These are phyloP conservation scores for Tachuris rubrigastra DNA, from an alignment of 2,113 vertebrate species.

Conservation along the genomic window DNA sequence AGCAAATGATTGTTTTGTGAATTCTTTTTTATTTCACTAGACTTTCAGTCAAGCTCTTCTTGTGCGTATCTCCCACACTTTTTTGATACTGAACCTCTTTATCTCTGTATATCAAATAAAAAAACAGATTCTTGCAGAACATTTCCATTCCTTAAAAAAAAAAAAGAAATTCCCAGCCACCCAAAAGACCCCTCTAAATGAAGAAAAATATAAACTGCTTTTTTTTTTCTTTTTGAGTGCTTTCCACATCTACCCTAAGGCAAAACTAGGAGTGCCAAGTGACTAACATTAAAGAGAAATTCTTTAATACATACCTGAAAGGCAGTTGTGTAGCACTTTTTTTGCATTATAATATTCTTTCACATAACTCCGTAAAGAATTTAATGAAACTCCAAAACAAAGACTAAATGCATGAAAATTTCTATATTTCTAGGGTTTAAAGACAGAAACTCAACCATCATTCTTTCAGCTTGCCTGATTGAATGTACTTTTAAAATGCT, in stretches of 20 bases:
- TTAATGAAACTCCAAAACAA: not conserved
- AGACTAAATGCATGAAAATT: not conserved
- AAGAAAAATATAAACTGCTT: not conserved
- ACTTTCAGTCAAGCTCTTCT: not conserved
- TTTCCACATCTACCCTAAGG: not conserved
- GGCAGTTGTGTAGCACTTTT: not conserved
- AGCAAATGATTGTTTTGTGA: not conserved
- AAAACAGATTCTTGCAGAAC: not conserved
- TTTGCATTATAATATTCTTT: not conserved
- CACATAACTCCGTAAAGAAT: not conserved
- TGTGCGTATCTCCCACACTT: not conserved
- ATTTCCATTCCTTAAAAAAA: not conserved
- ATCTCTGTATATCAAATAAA: not conserved
- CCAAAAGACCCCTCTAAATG: not conserved
- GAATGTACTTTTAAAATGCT: not conserved
- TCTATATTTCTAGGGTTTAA: not conserved
- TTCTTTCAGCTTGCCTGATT: not conserved
- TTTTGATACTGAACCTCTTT: not conserved
- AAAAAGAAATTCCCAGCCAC: fast-evolving
- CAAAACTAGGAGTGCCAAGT: not conserved
- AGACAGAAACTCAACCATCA: not conserved
- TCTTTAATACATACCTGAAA: not conserved
- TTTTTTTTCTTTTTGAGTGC: not conserved
- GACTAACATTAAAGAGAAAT: not conserved
- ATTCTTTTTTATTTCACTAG: not conserved